Conservation (phyloP, 53 echinoderm and acorn worm species). For the Pentamera pediparva region DNA sequence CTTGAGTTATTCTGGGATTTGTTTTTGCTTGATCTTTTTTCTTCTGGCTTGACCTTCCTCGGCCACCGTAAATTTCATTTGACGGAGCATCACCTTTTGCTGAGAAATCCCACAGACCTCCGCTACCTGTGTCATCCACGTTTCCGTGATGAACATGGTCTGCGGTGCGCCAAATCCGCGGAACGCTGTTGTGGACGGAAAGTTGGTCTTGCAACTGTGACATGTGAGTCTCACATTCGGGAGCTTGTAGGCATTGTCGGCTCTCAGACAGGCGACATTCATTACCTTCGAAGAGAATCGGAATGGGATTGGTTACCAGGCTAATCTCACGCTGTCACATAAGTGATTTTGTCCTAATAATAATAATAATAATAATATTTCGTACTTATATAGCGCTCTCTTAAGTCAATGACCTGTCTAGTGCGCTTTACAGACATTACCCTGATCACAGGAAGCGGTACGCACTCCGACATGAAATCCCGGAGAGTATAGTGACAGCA, state of each 20-base stretch:
- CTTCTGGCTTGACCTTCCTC: neutral
- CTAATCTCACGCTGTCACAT: too few relatives aligned
- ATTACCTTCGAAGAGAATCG: conserved; percentile 42
- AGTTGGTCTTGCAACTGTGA: conserved; percentile 44
- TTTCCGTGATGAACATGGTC: conserved; percentile 32
- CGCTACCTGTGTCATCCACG: conserved; percentile 37
- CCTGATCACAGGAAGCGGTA: too few relatives aligned
- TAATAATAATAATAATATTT: too few relatives aligned
- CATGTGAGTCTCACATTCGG: conserved; percentile 37
- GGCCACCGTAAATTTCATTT: neutral
- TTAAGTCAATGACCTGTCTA: too few relatives aligned
- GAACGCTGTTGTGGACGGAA: conserved; percentile 51
- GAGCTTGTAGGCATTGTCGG: conserved; percentile 42
- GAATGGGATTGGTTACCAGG: too few relatives aligned
- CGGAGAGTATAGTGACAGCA: too few relatives aligned
- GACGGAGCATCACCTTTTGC: conserved; percentile 8
- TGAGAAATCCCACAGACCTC: conserved; percentile 34
- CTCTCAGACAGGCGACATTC: conserved; percentile 1
- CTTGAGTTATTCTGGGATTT: neutral
- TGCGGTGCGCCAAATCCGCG: conserved; percentile 57
- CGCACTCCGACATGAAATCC: too few relatives aligned
- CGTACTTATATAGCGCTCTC: too few relatives aligned
- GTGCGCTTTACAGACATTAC: too few relatives aligned
- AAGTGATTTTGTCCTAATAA: too few relatives aligned
- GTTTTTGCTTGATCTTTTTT: too few relatives aligned